Evolutionary conservation across 2,113 vertebrate species (phyloP).

Genomic region (Channa maculata): DNA sequence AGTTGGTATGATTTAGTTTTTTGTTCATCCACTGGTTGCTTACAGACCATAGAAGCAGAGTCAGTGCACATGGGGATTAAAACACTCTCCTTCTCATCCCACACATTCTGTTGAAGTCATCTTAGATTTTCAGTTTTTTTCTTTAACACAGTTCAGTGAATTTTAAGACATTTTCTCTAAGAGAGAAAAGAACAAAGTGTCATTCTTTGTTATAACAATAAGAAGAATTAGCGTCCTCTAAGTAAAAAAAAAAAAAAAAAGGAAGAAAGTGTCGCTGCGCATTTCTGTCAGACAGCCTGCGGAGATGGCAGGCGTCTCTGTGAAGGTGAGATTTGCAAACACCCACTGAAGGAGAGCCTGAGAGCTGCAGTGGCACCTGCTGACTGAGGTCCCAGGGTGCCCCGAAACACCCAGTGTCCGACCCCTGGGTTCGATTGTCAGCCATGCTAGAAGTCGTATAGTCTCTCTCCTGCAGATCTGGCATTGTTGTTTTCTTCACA

Average conservation of each 20-base stretch:
- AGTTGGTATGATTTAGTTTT: slow-evolving; percentile 50
- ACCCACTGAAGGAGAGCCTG: slow-evolving; percentile 74
- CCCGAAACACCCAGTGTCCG: slow-evolving; percentile 15
- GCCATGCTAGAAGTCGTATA: slow-evolving; percentile 53
- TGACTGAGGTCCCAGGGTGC: slow-evolving; percentile 55
- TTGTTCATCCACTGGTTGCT: slow-evolving; percentile 61
- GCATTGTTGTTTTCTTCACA: slow-evolving; percentile 75
- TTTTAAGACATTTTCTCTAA: slow-evolving; percentile 80
- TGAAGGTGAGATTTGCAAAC: slow-evolving; percentile 76
- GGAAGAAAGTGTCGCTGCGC: slow-evolving; percentile 86
- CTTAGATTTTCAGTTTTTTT: slow-evolving; percentile 45
- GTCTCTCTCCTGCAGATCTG: slow-evolving; percentile 72
- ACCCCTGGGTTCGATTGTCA: slow-evolving; percentile 59
- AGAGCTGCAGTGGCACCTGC: slow-evolving; percentile 65
- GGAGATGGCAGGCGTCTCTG: slow-evolving; percentile 73
- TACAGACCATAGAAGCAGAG: slow-evolving; percentile 63
- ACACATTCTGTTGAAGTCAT: slow-evolving; percentile 75
- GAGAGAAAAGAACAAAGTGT: slow-evolving; percentile 74
- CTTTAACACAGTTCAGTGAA: slow-evolving; percentile 60
- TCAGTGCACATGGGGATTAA: slow-evolving; percentile 57
- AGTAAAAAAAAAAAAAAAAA: slow-evolving; percentile 77
- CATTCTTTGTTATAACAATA: slow-evolving; percentile 68
- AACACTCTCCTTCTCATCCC: slow-evolving; percentile 64
- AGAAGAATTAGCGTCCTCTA: slow-evolving; percentile 66
- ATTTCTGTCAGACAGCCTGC: slow-evolving; percentile 78